Percentiles rank a stretch among this genome's conserved stretches.
Evolutionary conservation across 2,797 vertebrate genomes (phyloP).

Genomic region (Sandelia bainsii): DNA sequence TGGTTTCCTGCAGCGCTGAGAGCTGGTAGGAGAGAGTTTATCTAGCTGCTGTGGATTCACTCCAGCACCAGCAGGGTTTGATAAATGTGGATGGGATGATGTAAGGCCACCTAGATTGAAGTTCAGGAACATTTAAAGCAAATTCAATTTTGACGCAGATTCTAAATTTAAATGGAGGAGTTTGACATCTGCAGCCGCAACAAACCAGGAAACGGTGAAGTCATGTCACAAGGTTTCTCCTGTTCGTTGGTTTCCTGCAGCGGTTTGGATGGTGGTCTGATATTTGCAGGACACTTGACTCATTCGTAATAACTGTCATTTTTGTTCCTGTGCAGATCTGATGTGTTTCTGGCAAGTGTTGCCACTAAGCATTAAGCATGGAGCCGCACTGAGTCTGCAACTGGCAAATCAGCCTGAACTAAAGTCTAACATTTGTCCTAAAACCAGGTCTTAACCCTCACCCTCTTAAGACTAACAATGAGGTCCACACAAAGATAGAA

Average conservation of each 20-base stretch:
- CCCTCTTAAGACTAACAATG: no score
- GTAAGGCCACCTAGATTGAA: constrained; percentile 27
- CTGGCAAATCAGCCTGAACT: no score
- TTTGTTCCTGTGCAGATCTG: neutral
- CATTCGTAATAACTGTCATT: neutral
- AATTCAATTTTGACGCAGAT: neutral
- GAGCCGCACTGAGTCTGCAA: no score
- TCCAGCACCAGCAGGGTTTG: constrained; percentile 32
- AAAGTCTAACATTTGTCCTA: no score
- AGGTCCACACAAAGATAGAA: no score
- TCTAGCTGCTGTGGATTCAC: constrained; percentile 31
- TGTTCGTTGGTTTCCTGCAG: neutral
- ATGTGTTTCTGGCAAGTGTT: no score
- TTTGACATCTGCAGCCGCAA: neutral
- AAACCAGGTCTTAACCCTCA: no score
- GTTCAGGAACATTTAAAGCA: constrained; percentile 7
- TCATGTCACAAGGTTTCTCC: neutral
- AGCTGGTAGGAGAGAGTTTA: constrained; percentile 14
- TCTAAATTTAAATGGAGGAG: neutral
- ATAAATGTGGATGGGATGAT: constrained; percentile 11
- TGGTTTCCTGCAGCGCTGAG: constrained; percentile 30
- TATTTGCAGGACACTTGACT: neutral
- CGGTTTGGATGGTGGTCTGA: neutral
- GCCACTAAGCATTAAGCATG: no score
- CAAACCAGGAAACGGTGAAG: neutral